These are phyloP conservation scores for Phataginus tetradactyla DNA, from an alignment of 2,797 vertebrate genomes.

Conservation along the genomic window DNA sequence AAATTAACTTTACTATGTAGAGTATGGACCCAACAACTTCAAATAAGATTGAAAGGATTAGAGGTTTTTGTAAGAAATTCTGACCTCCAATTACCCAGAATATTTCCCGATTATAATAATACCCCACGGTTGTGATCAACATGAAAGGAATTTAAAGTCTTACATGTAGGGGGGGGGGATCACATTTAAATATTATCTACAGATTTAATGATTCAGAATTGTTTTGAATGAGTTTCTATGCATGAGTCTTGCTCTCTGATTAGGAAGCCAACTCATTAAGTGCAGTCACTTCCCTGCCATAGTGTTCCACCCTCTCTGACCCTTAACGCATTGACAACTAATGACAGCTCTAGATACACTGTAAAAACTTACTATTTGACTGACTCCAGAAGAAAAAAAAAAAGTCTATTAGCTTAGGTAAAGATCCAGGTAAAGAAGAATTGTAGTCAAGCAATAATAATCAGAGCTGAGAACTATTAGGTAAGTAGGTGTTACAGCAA, in stretches of 20 bases:
- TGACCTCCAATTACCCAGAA: not conserved
- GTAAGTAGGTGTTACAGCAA: not conserved
- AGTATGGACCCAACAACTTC: not conserved
- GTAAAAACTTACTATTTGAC: not conserved
- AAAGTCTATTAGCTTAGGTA: not conserved
- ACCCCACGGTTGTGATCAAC: not conserved
- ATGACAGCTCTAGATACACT: not conserved
- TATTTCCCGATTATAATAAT: not conserved
- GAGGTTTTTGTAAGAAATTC: not conserved
- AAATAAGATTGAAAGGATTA: not conserved
- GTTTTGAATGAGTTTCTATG: not conserved
- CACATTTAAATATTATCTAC: not conserved
- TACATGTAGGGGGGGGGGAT: not conserved
- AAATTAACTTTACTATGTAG: not conserved
- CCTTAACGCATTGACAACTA: not conserved
- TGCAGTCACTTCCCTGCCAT: not conserved
- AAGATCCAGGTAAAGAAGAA: not conserved
- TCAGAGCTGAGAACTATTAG: not conserved
- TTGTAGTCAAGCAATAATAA: not conserved
- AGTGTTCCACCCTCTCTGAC: rapidly evolving
- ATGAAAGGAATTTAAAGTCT: not conserved
- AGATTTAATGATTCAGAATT: not conserved
- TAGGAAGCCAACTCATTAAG: not conserved
- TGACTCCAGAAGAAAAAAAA: not conserved
- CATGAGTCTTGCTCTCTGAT: not conserved